These are phyloP conservation scores for Dicranocentrus wangi DNA, from an alignment of 2,888 invertebrate genomes.

Conservation along the genomic window DNA sequence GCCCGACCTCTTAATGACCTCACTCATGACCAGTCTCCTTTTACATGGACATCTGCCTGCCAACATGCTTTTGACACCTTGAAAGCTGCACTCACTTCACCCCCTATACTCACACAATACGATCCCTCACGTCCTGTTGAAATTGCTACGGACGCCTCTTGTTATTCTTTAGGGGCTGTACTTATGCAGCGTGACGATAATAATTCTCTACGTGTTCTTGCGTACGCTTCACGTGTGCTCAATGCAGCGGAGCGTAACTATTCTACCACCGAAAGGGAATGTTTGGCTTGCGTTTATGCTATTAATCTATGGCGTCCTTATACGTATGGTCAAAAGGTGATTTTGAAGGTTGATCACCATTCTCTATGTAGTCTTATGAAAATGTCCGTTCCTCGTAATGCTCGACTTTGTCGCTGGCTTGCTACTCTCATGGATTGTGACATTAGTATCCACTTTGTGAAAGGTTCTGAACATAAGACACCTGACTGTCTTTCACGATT, in stretches of 20 bases:
- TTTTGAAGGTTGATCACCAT: constrained; percentile 26
- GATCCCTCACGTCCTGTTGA: not conserved
- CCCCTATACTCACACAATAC: constrained; percentile 40
- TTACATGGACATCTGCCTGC: constrained; percentile 23
- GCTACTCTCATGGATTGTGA: constrained; percentile 19
- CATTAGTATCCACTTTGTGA: not conserved
- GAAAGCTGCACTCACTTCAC: constrained; percentile 1
- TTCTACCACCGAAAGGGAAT: constrained; percentile 17
- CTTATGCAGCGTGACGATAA: not conserved
- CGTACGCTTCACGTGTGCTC: not conserved
- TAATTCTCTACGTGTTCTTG: not conserved
- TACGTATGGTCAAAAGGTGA: not conserved
- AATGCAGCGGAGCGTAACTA: constrained; percentile 5
- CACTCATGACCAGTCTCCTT: not conserved
- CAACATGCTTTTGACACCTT: constrained; percentile 23
- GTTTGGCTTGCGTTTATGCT: not conserved
- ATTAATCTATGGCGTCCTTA: constrained; percentile 24
- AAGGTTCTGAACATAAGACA: constrained; percentile 28
- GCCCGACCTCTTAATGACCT: not conserved
- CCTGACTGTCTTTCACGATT: constrained; percentile 20
- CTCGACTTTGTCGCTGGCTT: constrained; percentile 5
- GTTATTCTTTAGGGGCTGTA: not conserved
- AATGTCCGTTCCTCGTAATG: constrained; percentile 6
- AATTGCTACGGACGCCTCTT: not conserved
- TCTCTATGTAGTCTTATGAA: constrained; percentile 2